These are phyloP conservation scores for Drosophila insularis DNA, from an alignment of 1,140 invertebrate genomes.

Conservation along the genomic window DNA sequence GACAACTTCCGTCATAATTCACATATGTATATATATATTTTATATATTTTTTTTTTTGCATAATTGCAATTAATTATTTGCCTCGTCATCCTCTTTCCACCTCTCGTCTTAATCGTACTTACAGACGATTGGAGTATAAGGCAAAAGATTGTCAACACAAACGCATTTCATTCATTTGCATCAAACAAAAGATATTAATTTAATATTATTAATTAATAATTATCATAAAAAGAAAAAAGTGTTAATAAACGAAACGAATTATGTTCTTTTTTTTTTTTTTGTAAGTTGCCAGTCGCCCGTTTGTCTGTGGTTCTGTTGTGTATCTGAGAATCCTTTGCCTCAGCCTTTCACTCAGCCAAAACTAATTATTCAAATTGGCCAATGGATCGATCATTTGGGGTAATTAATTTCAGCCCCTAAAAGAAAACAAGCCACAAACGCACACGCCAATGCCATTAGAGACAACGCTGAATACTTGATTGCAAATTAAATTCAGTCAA, in stretches of 20 bases:
- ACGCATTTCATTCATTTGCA: conserved; percentile 11
- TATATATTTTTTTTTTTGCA: conserved; percentile 44
- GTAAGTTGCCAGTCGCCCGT: conserved; percentile 26
- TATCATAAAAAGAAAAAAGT: conserved; percentile 22
- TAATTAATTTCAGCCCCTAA: conserved; percentile 50
- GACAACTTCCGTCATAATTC: conserved; percentile 66
- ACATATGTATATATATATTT: conserved; percentile 1
- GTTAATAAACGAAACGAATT: conserved; percentile 34
- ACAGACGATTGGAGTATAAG: conserved; percentile 8
- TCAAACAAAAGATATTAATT: conserved; percentile 44
- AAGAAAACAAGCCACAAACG: conserved; percentile 35
- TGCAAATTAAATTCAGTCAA: conserved; percentile 66
- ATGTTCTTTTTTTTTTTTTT: conserved; percentile 15
- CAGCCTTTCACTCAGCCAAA: background rate
- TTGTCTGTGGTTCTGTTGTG: conserved; percentile 29
- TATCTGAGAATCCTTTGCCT: conserved; percentile 13
- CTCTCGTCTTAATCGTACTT: background rate
- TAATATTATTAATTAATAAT: conserved; percentile 52
- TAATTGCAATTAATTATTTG: conserved; percentile 71
- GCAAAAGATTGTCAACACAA: conserved; percentile 7
- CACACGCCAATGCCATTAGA: conserved; percentile 60
- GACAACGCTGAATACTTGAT: conserved; percentile 70
- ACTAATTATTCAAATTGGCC: conserved; percentile 60
- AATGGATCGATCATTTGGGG: conserved; percentile 27
- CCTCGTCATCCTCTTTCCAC: background rate